phyloP scores from a whole-genome alignment of 2,797 vertebrate genomes.

The Leuciscus waleckii region DNA sequence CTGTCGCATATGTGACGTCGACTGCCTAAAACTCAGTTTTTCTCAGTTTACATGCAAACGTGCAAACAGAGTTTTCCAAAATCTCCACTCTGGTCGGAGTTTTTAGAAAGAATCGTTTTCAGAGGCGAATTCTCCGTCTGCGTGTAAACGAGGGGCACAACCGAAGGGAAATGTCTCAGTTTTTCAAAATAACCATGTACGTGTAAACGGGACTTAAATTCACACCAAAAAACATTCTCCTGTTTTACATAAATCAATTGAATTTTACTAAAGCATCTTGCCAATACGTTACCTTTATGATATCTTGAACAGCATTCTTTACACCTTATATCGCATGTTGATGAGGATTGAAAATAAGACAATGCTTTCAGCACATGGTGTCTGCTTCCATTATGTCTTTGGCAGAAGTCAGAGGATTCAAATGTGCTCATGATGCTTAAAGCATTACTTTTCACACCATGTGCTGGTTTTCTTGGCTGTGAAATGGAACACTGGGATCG shows the following conservation, averaged over 20 bases:
- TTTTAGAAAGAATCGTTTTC: too few species aligned
- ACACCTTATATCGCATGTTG: not conserved
- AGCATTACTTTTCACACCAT: constrained; percentile 56
- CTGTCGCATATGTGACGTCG: too few species aligned
- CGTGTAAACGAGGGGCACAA: too few species aligned
- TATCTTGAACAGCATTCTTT: not conserved
- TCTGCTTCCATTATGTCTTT: constrained; percentile 20
- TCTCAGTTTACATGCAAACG: too few species aligned
- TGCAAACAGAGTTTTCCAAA: too few species aligned
- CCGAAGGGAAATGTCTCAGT: too few species aligned
- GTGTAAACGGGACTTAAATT: not conserved
- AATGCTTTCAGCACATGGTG: constrained; percentile 21
- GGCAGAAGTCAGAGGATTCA: constrained; percentile 37
- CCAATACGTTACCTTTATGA: not conserved
- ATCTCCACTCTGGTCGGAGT: too few species aligned
- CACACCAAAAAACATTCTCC: too few species aligned
- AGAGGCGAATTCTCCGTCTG: too few species aligned
- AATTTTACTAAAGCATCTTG: not conserved
- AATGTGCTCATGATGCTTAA: constrained; percentile 50
- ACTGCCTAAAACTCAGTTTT: too few species aligned
- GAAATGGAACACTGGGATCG: constrained; percentile 40
- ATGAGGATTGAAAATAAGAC: constrained; percentile 11
- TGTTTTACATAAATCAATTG: not conserved
- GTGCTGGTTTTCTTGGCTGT: constrained; percentile 55
- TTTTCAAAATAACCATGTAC: too few species aligned